Evolutionary conservation across 2,113 vertebrate genomes (phyloP), one percentile per base, ranked within the genome.

Genomic region (Bettongia penicillata): DNA sequence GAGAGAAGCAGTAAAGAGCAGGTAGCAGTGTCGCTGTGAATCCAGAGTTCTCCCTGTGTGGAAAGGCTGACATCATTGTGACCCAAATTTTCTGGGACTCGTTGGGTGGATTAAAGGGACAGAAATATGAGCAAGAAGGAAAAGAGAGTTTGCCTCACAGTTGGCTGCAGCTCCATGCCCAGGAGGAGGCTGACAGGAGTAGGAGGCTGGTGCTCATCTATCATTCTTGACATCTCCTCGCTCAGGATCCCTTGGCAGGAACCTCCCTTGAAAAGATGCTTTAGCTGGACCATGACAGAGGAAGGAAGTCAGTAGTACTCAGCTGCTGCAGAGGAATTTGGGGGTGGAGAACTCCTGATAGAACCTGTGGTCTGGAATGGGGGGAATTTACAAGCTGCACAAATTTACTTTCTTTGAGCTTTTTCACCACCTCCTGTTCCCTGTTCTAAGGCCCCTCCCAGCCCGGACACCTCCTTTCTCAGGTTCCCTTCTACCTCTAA

Each of bases 121-220:
- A 43, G 37, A 84, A 43, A 8, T 6, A 84, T 2, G 37, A 19
- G 95, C 89, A 97, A 98, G 98, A 96, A 96, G 98, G 97, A 97
- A 96, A 97, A 98, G 98, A 98, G 98, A 99, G 16, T 99, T 99
- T 99, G 98, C 98, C 98, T 99, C 99, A 97, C 98, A 99, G 98
- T 99, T 98, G 99, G 98, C 98, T 99, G 98, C 99, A 99, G 23
- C 99, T 99, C 31, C 99, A 99, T 99, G 99, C 99, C 99, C 97
- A 97, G 99, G 99, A 99, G 99, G 98, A 99, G 99, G 98, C 98
- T 98, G 98, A 98, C 98, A 98, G 43, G n/a, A 84, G 91, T 89
- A 12, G 68, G 48, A 8, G 68, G 16, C 48, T 11, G 10, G 25
- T 7, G 8, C 90, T 84, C 48, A 51, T 28, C 48, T 48, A 51